Evolutionary conservation across 2,888 invertebrate species (phyloP), one percentile per base, ranked within the genome.

Genomic region (Stenolophus ochropezus): DNA sequence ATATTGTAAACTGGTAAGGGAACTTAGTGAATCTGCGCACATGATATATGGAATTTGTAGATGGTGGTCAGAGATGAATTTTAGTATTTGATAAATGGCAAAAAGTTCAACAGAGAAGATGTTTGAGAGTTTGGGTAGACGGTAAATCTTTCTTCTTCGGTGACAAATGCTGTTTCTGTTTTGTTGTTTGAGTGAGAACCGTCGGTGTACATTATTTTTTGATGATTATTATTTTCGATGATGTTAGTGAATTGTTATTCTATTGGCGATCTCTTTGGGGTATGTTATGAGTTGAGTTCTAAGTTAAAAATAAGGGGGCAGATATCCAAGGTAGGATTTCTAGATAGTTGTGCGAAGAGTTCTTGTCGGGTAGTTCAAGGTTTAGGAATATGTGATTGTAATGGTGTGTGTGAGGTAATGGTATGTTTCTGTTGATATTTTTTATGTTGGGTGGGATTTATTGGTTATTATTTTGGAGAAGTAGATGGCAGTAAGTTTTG

Each of bases 21-120:
- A 51, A 21, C 53, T 53, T 25, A 75, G 51, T 4, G 75, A 75
- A 14, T 53, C 75, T 16, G 53, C 51, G 25, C 49, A 75, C 21
- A 75, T 75, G 2, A 51, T 42, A 53, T 53, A 21, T 1, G 25
- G 25, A 51, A 4, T 53, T 2, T 33, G 14, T 5, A n/a, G 42
- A 21, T 51, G 20, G 56, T 75, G 21, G 4, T 51, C 42, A n/a
- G 20, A 11, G 3, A 49, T 23, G 18, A 6, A 49, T 5, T 53
- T 25, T n/a, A 49, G 16, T 18, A 25, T 53, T 53, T 75, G 11
- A 11, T 33, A 1, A 3, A 75, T 51, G 3, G 51, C 53, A 6
- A 33, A 75, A 2, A 53, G 6, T 53, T 75, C 75, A 2, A 25
- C 75, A 11, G 75, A 33, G 33, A 33, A 51, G 42, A 51, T 53